A percentile compares a stretch with the other conserved stretches of the same genome.
phyloP scores from a whole-genome alignment of 2,113 vertebrate genomes.

The Ceyx margarethae region DNA sequence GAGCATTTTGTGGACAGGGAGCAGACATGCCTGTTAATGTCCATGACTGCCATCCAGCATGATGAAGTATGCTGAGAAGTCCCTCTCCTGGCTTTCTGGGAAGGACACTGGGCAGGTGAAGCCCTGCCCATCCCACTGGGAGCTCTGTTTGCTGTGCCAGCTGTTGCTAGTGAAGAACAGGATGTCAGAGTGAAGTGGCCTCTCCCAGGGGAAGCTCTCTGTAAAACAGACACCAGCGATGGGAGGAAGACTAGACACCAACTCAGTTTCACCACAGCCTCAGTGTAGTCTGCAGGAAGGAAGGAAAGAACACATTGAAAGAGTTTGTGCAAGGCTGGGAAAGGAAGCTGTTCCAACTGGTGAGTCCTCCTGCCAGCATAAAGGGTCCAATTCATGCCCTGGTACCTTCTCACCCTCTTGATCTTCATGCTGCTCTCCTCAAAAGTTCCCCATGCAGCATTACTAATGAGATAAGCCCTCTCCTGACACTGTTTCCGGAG shows the following conservation, averaged over 20 bases:
- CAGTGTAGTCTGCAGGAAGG: not conserved
- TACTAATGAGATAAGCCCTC: not conserved
- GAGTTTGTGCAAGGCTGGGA: not conserved
- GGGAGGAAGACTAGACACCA: not conserved
- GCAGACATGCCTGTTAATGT: not conserved
- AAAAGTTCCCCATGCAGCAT: not conserved
- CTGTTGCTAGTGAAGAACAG: not conserved
- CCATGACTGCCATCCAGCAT: not conserved
- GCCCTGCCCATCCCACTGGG: rapidly evolving
- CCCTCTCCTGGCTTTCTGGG: not conserved
- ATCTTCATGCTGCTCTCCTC: not conserved
- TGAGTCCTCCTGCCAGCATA: not conserved
- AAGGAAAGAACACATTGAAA: not conserved
- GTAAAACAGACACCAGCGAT: not conserved
- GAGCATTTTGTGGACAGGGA: not conserved
- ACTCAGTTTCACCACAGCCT: not conserved
- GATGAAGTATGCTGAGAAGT: not conserved
- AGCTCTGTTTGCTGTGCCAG: not conserved
- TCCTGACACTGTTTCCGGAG: not conserved
- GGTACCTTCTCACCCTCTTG: not conserved
- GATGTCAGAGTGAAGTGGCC: not conserved
- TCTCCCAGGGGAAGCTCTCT: not conserved
- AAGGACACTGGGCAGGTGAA: not conserved
- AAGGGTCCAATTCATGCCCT: not conserved
- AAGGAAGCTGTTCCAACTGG: not conserved